Percentiles rank a stretch among this genome's conserved stretches.
Conservation (phyloP, 1,140 invertebrate genomes). For the Orchestia grillus region DNA sequence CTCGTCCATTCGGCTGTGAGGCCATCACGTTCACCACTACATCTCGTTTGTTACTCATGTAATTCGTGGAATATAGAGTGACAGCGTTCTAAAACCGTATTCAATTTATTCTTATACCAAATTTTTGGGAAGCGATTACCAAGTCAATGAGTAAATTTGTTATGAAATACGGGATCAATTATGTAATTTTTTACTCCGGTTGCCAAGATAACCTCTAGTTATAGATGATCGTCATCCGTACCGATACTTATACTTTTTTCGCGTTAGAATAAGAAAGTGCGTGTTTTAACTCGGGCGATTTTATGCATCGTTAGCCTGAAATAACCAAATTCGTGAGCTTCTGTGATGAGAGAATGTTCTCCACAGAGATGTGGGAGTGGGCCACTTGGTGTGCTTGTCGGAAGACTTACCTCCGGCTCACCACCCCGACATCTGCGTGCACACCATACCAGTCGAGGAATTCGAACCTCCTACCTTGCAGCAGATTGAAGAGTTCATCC, state of each 20-base stretch:
- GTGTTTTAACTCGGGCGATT: background rate
- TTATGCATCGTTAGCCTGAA: background rate
- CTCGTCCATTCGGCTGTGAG: too few relatives aligned
- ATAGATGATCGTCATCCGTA: background rate
- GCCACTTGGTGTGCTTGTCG: constrained; percentile 57
- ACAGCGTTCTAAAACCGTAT: too few relatives aligned
- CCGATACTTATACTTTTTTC: background rate
- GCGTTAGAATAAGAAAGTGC: background rate
- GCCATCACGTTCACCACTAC: too few relatives aligned
- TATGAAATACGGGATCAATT: background rate
- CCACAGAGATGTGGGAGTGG: constrained; percentile 58
- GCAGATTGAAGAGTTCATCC: constrained; percentile 79
- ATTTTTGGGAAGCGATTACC: background rate
- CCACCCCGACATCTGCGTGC: constrained; percentile 35
- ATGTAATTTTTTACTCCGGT: background rate
- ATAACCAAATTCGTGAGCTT: background rate
- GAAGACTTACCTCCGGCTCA: constrained; percentile 52
- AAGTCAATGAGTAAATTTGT: background rate
- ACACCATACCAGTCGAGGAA: constrained; percentile 76
- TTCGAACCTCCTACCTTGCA: constrained; percentile 78
- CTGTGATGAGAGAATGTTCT: background rate
- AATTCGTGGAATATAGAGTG: too few relatives aligned
- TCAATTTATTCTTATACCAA: background rate
- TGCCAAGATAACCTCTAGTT: background rate
- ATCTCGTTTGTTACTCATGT: too few relatives aligned